A percentile compares a stretch with the other conserved stretches of the same genome.
These are phyloP conservation scores for Anabas testudineus DNA, from an alignment of 2,797 vertebrate species.

Conservation along the genomic window DNA sequence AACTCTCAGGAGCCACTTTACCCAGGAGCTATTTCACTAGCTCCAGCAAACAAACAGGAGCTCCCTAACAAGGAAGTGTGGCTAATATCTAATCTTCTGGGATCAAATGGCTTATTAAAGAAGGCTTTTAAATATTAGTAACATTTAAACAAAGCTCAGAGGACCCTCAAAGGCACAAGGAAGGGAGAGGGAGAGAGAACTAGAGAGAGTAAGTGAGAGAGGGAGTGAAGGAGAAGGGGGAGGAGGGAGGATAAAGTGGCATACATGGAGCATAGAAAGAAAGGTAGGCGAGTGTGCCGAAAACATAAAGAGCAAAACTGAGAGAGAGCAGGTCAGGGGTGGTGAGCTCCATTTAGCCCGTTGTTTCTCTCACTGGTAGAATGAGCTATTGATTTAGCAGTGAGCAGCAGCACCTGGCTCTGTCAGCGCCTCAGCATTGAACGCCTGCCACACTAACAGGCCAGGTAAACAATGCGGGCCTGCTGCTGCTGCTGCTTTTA, in stretches of 20 bases:
- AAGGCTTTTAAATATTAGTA: conserved; percentile 48
- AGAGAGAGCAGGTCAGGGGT: conserved; percentile 61
- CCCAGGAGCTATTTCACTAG: conserved; percentile 29
- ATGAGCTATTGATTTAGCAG: conserved; percentile 78
- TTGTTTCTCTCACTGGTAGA: conserved; percentile 71
- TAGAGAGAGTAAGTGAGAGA: no score
- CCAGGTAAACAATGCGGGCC: conserved; percentile 69
- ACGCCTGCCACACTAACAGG: conserved; percentile 54
- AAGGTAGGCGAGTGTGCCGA: conserved; percentile 37
- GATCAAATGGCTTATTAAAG: conserved; percentile 57
- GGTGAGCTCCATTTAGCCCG: conserved; percentile 70
- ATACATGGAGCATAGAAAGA: conserved; percentile 12
- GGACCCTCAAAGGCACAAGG: conserved; percentile 10
- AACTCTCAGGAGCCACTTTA: conserved; percentile 26
- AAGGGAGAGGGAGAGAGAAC: not conserved
- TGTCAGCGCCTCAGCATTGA: conserved; percentile 41
- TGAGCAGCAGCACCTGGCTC: conserved; percentile 60
- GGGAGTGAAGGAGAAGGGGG: conserved; percentile 9
- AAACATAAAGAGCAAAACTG: conserved; percentile 50
- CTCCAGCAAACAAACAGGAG: conserved; percentile 28
- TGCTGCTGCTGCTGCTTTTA: conserved; percentile 54
- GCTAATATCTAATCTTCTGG: conserved; percentile 34
- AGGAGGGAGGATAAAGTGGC: no score
- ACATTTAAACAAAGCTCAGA: conserved; percentile 39
- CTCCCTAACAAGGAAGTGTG: conserved; percentile 15